Conservation (phyloP, 1,140 invertebrate genomes). For the Leptopilina boulardi region DNA sequence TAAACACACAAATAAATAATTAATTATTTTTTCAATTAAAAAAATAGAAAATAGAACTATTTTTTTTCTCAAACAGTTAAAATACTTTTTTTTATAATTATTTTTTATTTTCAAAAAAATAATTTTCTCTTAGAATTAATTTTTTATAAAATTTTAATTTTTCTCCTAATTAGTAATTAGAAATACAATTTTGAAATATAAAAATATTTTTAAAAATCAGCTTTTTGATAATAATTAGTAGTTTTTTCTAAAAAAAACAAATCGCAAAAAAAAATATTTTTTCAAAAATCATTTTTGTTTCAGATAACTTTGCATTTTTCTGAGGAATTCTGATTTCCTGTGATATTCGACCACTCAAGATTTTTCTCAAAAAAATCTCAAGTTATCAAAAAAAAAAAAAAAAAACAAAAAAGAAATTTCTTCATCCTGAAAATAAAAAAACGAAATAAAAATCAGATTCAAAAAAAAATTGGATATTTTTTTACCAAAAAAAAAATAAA, state of each 20-base stretch:
- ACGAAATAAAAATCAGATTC: background rate
- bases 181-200: no score
- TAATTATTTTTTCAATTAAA: background rate
- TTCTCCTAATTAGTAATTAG: no score
- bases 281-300: slow-evolving; percentile 11
- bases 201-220: no score
- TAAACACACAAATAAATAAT: background rate
- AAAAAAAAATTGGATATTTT: slow-evolving; percentile 25
- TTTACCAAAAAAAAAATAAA: background rate
- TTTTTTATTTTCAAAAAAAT: no score
- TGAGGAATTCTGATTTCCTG: slow-evolving; percentile 29
- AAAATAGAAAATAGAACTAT: background rate
- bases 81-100: no score
- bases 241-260: background rate
- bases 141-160: no score
- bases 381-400: slow-evolving; percentile 12
- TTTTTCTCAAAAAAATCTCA: slow-evolving; percentile 30
- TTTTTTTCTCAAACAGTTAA: no score
- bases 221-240: no score
- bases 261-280: background rate
- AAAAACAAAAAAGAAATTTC: background rate
- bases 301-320: slow-evolving; percentile 30
- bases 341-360: slow-evolving; percentile 31
- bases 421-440: background rate
- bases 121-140: no score